Percentiles rank a stretch among this genome's conserved stretches.
These are phyloP conservation scores for Anhinga anhinga DNA, from an alignment of 2,113 vertebrate genomes.

Conservation along the genomic window DNA sequence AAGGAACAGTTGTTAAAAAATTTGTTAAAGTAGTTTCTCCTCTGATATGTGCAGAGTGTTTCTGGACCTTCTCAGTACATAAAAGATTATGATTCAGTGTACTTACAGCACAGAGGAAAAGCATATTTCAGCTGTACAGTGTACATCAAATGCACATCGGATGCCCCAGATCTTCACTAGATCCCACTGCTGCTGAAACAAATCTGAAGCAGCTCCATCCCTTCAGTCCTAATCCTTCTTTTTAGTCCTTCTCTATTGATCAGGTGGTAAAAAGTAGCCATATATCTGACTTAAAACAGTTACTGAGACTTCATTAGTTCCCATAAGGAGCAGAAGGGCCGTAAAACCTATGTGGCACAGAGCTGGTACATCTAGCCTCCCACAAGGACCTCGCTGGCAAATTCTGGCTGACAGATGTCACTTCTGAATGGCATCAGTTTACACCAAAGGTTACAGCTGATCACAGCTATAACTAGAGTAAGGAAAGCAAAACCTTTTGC, in stretches of 20 bases:
- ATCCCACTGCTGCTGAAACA: neutral
- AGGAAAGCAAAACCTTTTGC: neutral
- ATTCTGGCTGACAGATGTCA: neutral
- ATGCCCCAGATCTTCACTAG: neutral
- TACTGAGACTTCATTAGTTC: neutral
- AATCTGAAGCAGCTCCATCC: neutral
- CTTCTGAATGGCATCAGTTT: neutral
- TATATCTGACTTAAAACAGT: neutral
- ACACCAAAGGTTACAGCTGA: neutral
- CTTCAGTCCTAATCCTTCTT: neutral
- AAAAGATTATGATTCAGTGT: neutral
- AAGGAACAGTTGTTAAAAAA: neutral
- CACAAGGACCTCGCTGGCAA: neutral
- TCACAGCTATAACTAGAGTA: neutral
- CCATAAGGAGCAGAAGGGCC: neutral
- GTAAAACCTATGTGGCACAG: neutral
- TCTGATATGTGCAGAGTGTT: neutral
- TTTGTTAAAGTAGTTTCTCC: neutral
- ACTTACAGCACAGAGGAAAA: neutral
- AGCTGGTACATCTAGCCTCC: neutral
- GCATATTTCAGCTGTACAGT: neutral
- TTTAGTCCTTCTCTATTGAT: neutral
- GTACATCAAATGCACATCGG: neutral
- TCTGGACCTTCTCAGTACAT: neutral
- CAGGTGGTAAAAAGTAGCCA: neutral